phyloP scores from a whole-genome alignment of 1,140 invertebrate species.

The Brachionus angularis region DNA sequence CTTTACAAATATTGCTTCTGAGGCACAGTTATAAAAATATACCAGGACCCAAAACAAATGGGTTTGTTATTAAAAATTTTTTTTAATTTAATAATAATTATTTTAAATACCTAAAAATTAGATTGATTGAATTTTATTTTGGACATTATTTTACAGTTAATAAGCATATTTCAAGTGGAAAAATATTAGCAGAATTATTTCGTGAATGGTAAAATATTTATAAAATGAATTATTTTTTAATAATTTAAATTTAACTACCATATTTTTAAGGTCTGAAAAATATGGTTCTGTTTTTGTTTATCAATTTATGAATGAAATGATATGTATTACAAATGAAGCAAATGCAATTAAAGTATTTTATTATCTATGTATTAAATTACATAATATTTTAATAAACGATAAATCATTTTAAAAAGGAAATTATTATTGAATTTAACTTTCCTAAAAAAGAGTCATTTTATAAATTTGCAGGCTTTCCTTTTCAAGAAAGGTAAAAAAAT shows the following conservation, averaged over 20 bases:
- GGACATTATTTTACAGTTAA: not conserved
- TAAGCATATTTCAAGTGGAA: not conserved
- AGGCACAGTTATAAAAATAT: conserved; percentile 7
- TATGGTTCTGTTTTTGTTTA: not conserved
- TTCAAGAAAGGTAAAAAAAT: not conserved
- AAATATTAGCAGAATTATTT: not conserved
- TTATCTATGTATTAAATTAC: not conserved
- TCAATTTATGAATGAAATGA: not conserved
- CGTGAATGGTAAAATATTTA: not conserved
- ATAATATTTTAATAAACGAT: not conserved
- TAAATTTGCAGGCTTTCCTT: not conserved
- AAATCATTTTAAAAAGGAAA: not conserved
- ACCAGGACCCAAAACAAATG: conserved; percentile 30
- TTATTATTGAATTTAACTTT: not conserved
- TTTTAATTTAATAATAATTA: not conserved
- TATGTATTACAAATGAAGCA: not conserved
- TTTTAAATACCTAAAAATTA: not conserved
- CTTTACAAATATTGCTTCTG: conserved; percentile 2
- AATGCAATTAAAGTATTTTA: not conserved
- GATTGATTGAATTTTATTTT: conserved; percentile 18
- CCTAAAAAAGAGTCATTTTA: conserved; percentile 7
- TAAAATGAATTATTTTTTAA: no score
- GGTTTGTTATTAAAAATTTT: not conserved
- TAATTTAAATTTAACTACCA: no score
- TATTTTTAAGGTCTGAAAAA: not conserved